Percentiles rank a stretch among this genome's conserved stretches.
phyloP scores from a whole-genome alignment of 2,797 vertebrate genomes.

The Margarornis squamiger region DNA sequence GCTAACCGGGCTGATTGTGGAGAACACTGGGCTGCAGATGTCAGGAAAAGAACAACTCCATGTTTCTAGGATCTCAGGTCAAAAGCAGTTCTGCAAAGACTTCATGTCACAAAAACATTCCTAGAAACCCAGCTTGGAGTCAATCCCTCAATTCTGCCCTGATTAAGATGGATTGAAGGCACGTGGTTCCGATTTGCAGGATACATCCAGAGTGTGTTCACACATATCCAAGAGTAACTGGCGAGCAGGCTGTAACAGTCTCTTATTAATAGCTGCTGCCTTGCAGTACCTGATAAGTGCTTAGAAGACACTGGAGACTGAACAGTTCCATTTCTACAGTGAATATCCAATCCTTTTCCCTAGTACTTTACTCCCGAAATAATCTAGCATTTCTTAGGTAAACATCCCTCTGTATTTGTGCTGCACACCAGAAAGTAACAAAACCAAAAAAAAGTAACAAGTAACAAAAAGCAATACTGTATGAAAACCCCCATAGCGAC shows the following conservation, averaged over 20 bases:
- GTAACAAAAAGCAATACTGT: neutral
- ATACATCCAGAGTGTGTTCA: neutral
- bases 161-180: neutral
- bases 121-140: neutral
- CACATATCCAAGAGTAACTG: neutral
- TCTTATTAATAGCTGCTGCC: neutral
- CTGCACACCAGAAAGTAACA: neutral
- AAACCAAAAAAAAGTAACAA: neutral
- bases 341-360: neutral
- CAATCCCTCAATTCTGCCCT: neutral
- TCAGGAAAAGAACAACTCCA: neutral
- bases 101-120: neutral
- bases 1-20: neutral
- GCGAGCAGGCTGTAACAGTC: neutral
- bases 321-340: neutral
- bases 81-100: neutral
- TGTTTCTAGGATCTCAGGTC: neutral
- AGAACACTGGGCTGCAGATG: neutral
- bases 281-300: neutral
- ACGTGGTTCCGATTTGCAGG: neutral
- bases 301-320: neutral
- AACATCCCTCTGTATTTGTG: neutral
- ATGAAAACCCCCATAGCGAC: neutral
- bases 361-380: neutral
- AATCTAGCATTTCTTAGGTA: neutral